phyloP scores from a whole-genome alignment of 2,888 invertebrate genomes.

The Erebia aethiops region DNA sequence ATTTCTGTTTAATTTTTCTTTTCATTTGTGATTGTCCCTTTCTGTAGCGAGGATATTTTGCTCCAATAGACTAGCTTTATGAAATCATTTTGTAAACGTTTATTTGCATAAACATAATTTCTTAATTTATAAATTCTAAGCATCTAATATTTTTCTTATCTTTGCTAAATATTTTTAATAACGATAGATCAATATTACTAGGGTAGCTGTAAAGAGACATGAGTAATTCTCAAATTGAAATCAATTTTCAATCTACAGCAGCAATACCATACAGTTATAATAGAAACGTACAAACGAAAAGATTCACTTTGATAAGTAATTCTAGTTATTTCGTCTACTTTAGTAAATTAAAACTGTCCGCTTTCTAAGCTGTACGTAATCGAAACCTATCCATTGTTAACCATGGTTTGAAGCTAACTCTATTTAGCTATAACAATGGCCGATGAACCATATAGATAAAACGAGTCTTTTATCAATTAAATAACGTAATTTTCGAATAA shows the following conservation, averaged over 20 bases:
- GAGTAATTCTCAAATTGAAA: not conserved
- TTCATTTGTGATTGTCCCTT: too few relatives aligned
- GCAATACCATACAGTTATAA: conserved; percentile 7
- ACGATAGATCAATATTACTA: too few relatives aligned
- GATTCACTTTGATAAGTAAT: conserved; percentile 6
- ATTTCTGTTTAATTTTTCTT: too few relatives aligned
- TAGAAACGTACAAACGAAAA: not conserved
- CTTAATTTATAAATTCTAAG: too few relatives aligned
- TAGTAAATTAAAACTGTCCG: conserved; percentile 26
- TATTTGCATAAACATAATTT: too few relatives aligned
- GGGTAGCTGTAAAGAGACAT: too few relatives aligned
- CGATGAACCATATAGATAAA: conserved; percentile 45
- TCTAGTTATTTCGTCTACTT: conserved; percentile 4
- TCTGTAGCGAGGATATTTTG: too few relatives aligned
- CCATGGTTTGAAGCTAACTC: conserved; percentile 39
- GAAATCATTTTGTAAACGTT: too few relatives aligned
- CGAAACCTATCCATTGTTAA: conserved; percentile 38
- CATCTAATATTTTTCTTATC: too few relatives aligned
- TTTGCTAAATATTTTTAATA: too few relatives aligned
- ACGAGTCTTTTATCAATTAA: conserved; percentile 42
- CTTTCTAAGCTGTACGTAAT: conserved; percentile 40
- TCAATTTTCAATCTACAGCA: conserved; percentile 7
- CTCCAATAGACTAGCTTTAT: too few relatives aligned
- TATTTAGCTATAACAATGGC: conserved; percentile 43
- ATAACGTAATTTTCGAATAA: conserved; percentile 40